Conservation (phyloP, 2,797 vertebrate genomes). For the Valencia hispanica region DNA sequence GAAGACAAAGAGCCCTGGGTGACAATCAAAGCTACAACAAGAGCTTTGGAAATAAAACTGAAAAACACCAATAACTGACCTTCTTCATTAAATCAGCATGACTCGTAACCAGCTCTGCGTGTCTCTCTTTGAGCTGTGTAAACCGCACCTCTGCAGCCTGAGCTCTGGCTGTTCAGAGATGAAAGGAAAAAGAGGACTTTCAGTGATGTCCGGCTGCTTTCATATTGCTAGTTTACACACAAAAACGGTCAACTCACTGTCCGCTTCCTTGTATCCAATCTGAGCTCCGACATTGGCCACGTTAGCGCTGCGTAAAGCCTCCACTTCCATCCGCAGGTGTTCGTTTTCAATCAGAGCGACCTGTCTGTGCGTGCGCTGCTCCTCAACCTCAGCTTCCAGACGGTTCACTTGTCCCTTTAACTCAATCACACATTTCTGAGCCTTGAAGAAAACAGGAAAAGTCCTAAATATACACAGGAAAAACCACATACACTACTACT, state of each 20-base stretch:
- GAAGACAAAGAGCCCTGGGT: neutral
- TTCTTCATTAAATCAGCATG: conserved; percentile 93
- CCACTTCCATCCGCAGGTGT: conserved; percentile 89
- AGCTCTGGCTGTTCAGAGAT: conserved; percentile 82
- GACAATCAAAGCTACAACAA: neutral
- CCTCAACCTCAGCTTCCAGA: conserved; percentile 76
- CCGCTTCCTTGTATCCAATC: conserved; percentile 89
- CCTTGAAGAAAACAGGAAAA: conserved; percentile 58
- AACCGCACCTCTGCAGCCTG: conserved; percentile 93
- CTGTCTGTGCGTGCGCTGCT: conserved; percentile 85
- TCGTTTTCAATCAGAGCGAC: conserved; percentile 90
- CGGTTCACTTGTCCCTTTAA: conserved; percentile 77
- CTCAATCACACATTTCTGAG: conserved; percentile 74
- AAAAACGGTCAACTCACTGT: conserved; percentile 82
- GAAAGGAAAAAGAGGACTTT: neutral
- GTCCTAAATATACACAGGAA: neutral
- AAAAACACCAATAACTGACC: conserved; percentile 68
- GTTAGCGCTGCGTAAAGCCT: conserved; percentile 81
- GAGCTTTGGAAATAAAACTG: neutral
- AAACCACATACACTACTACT: neutral
- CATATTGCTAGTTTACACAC: neutral
- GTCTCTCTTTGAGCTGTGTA: conserved; percentile 93
- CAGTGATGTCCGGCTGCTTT: neutral
- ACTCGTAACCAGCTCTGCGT: conserved; percentile 92
- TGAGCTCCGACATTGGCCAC: conserved; percentile 88